These are phyloP conservation scores for Polyploca ridens DNA, from an alignment of 2,888 invertebrate species.

Conservation along the genomic window DNA sequence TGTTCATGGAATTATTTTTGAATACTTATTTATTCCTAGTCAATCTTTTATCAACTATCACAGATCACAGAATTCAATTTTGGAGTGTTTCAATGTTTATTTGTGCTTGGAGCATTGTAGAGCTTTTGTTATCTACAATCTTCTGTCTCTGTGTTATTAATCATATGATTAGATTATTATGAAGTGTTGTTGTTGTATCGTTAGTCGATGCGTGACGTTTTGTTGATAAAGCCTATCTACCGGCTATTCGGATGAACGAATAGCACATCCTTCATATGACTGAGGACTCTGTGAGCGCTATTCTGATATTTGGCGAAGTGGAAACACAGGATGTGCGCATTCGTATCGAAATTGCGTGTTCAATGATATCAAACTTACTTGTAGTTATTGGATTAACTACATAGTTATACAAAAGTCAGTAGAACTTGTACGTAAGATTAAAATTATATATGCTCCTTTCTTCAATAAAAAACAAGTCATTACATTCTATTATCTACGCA, in stretches of 20 bases:
- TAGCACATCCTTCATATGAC: conserved; percentile 21
- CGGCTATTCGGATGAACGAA: conserved; percentile 66
- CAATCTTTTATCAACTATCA: not conserved
- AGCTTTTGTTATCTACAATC: not conserved
- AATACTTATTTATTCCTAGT: not conserved
- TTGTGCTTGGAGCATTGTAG: not conserved
- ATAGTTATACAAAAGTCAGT: not conserved
- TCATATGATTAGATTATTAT: conserved; percentile 43
- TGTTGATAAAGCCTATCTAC: conserved; percentile 61
- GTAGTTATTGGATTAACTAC: not conserved
- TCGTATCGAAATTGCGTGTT: conserved; percentile 54
- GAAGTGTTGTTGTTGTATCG: conserved; percentile 53
- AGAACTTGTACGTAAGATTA: not conserved
- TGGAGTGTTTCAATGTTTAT: not conserved
- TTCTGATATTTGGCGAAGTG: conserved; percentile 58
- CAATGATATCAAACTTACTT: conserved; percentile 31
- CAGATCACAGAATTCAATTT: not conserved
- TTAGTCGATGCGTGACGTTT: conserved; percentile 46
- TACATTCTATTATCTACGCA: not conserved
- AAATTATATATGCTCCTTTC: not conserved
- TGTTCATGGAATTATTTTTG: not conserved
- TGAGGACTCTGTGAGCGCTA: conserved; percentile 34
- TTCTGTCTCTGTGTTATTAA: conserved; percentile 23
- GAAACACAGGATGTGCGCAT: conserved; percentile 58
- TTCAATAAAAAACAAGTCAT: not conserved